phyloP scores from a whole-genome alignment of 2,888 invertebrate species.

The Phymatocera aterrima region DNA sequence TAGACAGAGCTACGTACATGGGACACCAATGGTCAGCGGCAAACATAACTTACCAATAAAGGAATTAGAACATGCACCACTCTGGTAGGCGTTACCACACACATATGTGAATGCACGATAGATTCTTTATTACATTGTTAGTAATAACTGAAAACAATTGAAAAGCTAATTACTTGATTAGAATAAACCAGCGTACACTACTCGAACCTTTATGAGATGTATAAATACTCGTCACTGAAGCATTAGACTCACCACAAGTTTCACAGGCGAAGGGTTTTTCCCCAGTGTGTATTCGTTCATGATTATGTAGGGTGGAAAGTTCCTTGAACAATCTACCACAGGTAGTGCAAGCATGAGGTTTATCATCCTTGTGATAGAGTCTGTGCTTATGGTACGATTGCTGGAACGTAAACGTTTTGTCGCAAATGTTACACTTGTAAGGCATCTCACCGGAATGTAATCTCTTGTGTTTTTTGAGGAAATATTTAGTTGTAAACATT shows the following conservation, averaged over 20 bases:
- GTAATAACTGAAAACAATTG: constrained; percentile 56
- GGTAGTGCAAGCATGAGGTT: constrained; percentile 84
- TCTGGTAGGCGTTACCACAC: constrained; percentile 70
- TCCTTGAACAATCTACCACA: constrained; percentile 92
- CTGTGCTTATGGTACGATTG: constrained; percentile 94
- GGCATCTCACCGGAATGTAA: constrained; percentile 92
- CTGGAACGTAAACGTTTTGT: constrained; percentile 92
- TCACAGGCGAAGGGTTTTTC: constrained; percentile 92
- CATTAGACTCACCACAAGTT: constrained; percentile 83
- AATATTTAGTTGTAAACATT: constrained; percentile 92
- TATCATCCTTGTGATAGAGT: constrained; percentile 90
- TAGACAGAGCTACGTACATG: not conserved
- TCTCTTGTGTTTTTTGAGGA: constrained; percentile 91
- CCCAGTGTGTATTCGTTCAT: constrained; percentile 89
- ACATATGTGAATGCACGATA: constrained; percentile 24
- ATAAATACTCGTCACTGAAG: constrained; percentile 32
- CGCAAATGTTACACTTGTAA: constrained; percentile 88
- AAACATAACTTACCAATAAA: constrained; percentile 31
- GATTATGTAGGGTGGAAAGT: constrained; percentile 90
- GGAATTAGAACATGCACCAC: constrained; percentile 57
- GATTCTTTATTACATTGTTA: constrained; percentile 56
- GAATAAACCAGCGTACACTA: not conserved
- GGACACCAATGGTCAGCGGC: not conserved
- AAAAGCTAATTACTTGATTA: constrained; percentile 17
- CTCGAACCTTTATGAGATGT: not conserved